Conservation (phyloP, 2,888 invertebrate genomes). For the Limnephilus rhombicus region DNA sequence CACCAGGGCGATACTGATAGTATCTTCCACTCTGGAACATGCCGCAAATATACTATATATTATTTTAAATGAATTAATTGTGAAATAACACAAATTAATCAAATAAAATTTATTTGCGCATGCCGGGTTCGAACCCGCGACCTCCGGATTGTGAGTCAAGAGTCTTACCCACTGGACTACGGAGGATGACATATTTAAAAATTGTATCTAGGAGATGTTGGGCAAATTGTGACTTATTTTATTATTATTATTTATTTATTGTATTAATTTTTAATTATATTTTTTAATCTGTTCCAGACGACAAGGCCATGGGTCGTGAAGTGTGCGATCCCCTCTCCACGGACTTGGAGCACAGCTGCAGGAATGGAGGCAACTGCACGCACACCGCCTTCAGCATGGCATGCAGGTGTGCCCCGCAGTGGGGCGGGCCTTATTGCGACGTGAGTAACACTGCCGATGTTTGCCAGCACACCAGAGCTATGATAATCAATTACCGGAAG, state of each 20-base stretch:
- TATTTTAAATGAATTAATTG: too few species aligned
- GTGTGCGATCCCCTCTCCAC: conserved; percentile 67
- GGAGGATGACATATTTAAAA: too few species aligned
- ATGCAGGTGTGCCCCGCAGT: conserved; percentile 78
- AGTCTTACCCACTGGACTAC: too few species aligned
- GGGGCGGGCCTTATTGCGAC: conserved; percentile 77
- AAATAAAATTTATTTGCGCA: too few species aligned
- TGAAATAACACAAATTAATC: too few species aligned
- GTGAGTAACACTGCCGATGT: background rate
- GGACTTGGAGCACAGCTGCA: conserved; percentile 71
- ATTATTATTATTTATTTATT: background rate
- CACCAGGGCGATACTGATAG: too few species aligned
- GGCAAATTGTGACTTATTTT: too few species aligned
- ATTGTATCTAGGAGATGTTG: too few species aligned
- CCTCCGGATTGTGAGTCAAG: too few species aligned
- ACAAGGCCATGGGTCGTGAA: conserved; percentile 62
- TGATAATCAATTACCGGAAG: background rate
- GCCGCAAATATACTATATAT: too few species aligned
- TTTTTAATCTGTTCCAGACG: conserved; percentile 34
- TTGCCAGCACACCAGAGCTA: background rate
- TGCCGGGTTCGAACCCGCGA: too few species aligned
- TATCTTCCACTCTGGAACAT: too few species aligned
- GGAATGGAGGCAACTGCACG: conserved; percentile 78
- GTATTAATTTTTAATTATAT: conserved; percentile 8
- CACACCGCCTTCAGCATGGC: conserved; percentile 73